Evolutionary conservation across 2,113 vertebrate species (phyloP).

Genomic region (Climacteris rufus): DNA sequence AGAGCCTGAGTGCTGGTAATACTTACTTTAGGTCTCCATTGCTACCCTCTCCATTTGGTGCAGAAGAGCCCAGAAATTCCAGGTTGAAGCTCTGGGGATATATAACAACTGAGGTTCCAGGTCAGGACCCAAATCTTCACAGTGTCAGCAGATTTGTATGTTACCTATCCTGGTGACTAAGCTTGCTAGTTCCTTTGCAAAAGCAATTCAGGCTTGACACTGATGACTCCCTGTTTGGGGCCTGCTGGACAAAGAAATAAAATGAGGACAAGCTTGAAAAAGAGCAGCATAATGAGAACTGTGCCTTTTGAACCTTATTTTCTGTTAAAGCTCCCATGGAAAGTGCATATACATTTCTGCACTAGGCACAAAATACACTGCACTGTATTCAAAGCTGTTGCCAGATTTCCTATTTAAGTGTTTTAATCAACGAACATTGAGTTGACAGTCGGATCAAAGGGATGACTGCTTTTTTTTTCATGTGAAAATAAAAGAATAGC

Average conservation of each 20-base stretch:
- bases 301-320: not conserved
- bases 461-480: conserved; percentile 32
- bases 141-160: conserved; percentile 54
- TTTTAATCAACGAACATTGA: conserved; percentile 49
- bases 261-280: not conserved
- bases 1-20: not conserved
- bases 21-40: conserved; percentile 26
- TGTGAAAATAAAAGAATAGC: conserved; percentile 16
- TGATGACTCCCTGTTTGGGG: not conserved
- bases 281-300: conserved; percentile 11
- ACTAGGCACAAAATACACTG: not conserved
- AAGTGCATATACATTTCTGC: conserved; percentile 15
- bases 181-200: conserved; percentile 41
- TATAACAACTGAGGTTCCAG: conserved; percentile 37
- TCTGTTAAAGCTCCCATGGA: conserved; percentile 31
- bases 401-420: conserved; percentile 46
- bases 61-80: not conserved
- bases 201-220: conserved; percentile 19
- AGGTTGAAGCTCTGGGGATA: conserved; percentile 10
- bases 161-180: conserved; percentile 14
- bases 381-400: conserved; percentile 51
- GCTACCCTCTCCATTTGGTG: not conserved
- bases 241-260: conserved; percentile 28
- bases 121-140: conserved; percentile 49
- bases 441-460: conserved; percentile 26